phyloP scores from a whole-genome alignment of 2,888 invertebrate genomes.

The Drosophila setosimentum region DNA sequence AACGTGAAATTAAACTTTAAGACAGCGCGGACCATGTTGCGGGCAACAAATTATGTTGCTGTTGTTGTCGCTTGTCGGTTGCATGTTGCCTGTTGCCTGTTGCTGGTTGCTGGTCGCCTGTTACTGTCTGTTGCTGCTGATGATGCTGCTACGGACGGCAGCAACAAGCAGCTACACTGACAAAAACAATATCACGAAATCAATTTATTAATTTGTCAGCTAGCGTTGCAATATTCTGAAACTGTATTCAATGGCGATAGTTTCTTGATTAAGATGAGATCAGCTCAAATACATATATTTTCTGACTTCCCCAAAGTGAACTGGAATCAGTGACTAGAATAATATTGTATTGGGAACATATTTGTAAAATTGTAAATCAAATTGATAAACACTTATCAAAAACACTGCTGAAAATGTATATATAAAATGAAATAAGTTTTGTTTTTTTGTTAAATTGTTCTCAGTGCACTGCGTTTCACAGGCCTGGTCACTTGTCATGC shows the following conservation, averaged over 20 bases:
- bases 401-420: too few relatives aligned
- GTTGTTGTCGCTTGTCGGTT: constrained; percentile 39
- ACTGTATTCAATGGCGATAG: not conserved
- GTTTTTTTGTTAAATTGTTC: not conserved
- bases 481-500: constrained; percentile 36
- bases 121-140: constrained; percentile 20
- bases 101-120: constrained; percentile 11
- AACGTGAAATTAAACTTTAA: constrained; percentile 72
- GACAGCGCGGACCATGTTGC: constrained; percentile 60
- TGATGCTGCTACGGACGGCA: constrained; percentile 36
- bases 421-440: not conserved
- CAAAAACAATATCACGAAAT: not conserved
- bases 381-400: too few relatives aligned
- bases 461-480: not conserved
- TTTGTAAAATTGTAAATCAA: too few relatives aligned
- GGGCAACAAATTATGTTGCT: constrained; percentile 79
- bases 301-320: not conserved
- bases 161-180: constrained; percentile 14
- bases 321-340: too few relatives aligned
- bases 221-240: not conserved
- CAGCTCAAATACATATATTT: not conserved
- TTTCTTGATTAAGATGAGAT: too few relatives aligned
- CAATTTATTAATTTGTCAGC: not conserved
- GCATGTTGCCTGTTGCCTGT: constrained; percentile 36
- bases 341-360: not conserved